Evolutionary conservation across 2,113 vertebrate species (phyloP).

Genomic region (Halichoerus grypus): DNA sequence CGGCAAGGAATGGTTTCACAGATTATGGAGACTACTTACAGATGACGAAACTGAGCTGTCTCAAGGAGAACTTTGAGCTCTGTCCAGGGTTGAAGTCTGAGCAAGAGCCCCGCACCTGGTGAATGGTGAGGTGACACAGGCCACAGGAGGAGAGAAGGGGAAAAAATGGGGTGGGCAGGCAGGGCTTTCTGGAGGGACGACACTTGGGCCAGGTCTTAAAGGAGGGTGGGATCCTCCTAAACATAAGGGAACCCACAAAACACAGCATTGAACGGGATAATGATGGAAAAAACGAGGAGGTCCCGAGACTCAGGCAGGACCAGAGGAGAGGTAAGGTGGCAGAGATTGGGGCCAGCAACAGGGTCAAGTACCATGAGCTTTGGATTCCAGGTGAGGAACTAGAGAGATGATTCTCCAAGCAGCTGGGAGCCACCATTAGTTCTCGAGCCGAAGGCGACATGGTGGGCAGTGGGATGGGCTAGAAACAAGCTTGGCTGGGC

Average conservation of each 20-base stretch:
- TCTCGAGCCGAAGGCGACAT: neutral
- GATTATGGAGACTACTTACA: neutral
- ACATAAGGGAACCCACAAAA: neutral
- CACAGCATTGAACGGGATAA: neutral
- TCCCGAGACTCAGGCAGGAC: neutral
- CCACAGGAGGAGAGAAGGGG: neutral
- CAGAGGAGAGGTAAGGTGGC: neutral
- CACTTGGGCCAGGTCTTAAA: neutral
- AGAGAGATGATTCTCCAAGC: neutral
- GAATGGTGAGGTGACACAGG: neutral
- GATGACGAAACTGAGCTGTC: neutral
- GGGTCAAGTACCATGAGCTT: neutral
- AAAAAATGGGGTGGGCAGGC: neutral
- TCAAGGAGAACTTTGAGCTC: neutral
- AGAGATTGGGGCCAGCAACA: neutral
- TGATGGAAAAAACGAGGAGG: fast-evolving
- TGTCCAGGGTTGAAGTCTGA: neutral
- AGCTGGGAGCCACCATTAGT: neutral
- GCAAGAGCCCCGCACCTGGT: neutral
- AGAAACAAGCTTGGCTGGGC: neutral
- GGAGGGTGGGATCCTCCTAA: neutral
- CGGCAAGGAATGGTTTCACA: neutral
- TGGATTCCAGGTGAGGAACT: neutral
- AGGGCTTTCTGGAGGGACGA: neutral
- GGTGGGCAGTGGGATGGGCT: neutral